Base-by-base conservation (phyloP, 2,797 vertebrate species). In the Diplodus sargus region DNA sequence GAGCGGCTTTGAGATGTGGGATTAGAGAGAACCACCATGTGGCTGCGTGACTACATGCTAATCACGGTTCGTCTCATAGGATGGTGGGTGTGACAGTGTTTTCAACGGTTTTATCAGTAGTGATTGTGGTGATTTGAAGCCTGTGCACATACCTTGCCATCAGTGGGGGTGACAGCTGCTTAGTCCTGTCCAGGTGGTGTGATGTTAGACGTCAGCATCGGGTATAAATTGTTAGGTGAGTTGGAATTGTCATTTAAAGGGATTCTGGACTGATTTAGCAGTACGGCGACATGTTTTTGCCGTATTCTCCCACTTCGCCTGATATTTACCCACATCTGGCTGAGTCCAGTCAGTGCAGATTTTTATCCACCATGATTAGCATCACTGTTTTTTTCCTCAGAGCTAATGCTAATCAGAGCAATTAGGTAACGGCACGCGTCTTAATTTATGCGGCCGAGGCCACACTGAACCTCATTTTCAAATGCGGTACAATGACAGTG, bases 371-470 rank as follows among this genome's bases (percentile, higher is more conserved):
- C 59, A 70, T 86, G 84, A 91, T 93, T 91, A 90, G 83, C 54
- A 49, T 78, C 74, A 67, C 69, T 45, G 80, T 75, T 85, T 80
- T 71, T 9, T 78, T 73, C 76, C 79, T 75, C 85, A 74, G 75
- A 87, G 80, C 90, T 88, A 82, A 86, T 87, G 85, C 85, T 93
- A 93, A 95, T 93, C 86, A 84, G 87, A 76, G 77, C 90, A 92
- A 94, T 93, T 94, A 93, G 88, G 67, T 90, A 89, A 89, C 87
- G 64, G 83, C 89, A 84, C 65, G 61, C 78, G 16, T 87, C 84
- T 91, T 93, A 93, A 95, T 95, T 93, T 90, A 93, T 91, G 89
- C 89, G 56, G 78, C 81, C 60, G 83, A 78, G 86, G 81, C 90
- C 87, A 77, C 78, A 73, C 74, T 54, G 52, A 79, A 85, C 63